Base-by-base conservation (phyloP, 2,797 vertebrate species). In the Thunnus albacares region DNA sequence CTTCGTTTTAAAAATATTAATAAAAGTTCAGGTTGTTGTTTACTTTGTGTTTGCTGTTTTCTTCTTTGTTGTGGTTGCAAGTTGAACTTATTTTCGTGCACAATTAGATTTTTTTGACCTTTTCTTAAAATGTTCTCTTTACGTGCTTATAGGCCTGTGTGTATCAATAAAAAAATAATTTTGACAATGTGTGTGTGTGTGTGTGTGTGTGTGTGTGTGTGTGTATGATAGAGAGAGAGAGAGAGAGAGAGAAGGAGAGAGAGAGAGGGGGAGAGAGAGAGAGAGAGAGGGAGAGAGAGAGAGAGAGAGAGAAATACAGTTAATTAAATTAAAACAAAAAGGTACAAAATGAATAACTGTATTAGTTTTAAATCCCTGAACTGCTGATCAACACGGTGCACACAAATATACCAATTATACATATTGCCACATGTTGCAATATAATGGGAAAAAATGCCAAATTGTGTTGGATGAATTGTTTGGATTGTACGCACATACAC, bases 381-480 rank as follows among this genome's bases (percentile, higher is more conserved):
- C 61, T 17, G 2, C 28, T 47, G 45, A 6, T 35, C 2, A 17
- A 66, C 26, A 77, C 22, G 61, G 33, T 15, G 24, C 22, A 65
- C 28, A 58, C n/a, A 30, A 26, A 30, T 5, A 30, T 15, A 57
- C 13, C n/a, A 9, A 61, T 80, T 33, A 51, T 2, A 66, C 33
- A 77, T 43, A 24, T 4, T 18, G 41, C 26, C 66, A 70, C 77
- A 64, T 77, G 76, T 75, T 81, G 53, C 71, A 71, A 47, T 63
- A 69, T 22, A n/a, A 43, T 58, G 56, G 55, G 15, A 30, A 55
- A 47, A 74, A 80, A 79, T 12, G 2, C 20, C 4, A 80, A 84
- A 84, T 71, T 59, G 71, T 76, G 60, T 58, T 79, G 55, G 81
- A 76, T 87, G 74, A 89, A 83, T 84, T 75, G 62, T 51, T 38